Evolutionary conservation across 2,888 invertebrate genomes (phyloP), one percentile per base, ranked within the genome.

Genomic region (Drosophila mayaguana): DNA sequence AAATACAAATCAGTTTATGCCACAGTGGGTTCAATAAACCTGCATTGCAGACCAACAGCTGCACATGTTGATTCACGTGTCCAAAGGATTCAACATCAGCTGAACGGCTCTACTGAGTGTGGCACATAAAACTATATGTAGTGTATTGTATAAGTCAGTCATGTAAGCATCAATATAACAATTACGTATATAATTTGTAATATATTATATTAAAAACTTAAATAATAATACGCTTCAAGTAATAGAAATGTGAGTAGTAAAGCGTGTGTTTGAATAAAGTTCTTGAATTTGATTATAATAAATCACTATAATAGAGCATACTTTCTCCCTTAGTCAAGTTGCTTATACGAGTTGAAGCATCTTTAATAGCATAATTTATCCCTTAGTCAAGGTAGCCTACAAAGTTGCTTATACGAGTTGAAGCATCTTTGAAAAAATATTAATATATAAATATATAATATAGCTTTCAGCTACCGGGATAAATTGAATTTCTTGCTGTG

Each of bases 1-100:
- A 54, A 64, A 62, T 34, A 56, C 45, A 63, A 57, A 75, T 63
- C 42, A 72, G 46, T 77, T 64, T 55, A 55, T 61, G 38, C 57
- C 22, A 55, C 57, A 72, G 43, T 62, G 64, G n/a, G 6, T 61
- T 32, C 60, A 72, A 72, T 66, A 66, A 54, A 75, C 57, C 45
- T 61, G 48, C 28, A 60, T 34, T 12, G 16, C 45, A 43, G 20
- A 40, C 48, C 43, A n/a, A 36, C 18, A 42, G 18, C n/a, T 16
- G 40, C 43, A 25, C 36, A 50, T 46, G 25, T 34, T 20, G 3
- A 16, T 43, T 34, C 25, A 50, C 36, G 22, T 45, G 16, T 1
- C 20, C 1, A 16, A 25, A 5, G n/a, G 48, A 45, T 50, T 66
- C 16, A 8, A 36, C 36, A 11, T 53, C 22, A 63, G 9, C 54